These are phyloP conservation scores for Melanophora roralis DNA, from an alignment of 2,888 invertebrate genomes.

Conservation along the genomic window DNA sequence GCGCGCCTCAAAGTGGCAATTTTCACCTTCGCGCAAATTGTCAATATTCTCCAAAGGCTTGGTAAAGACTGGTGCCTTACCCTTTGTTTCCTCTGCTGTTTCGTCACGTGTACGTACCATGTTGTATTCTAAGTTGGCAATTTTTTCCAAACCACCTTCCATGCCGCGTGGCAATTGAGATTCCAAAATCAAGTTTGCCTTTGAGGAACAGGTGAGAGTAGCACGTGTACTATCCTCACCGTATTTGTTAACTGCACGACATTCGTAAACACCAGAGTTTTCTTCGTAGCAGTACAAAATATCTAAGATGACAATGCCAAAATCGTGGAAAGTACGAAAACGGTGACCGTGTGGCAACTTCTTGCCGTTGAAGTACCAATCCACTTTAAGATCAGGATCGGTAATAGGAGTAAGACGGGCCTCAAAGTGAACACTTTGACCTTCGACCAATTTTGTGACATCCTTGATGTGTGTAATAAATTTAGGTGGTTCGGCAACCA, in stretches of 20 bases:
- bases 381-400: conserved; percentile 95
- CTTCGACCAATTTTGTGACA: conserved; percentile 91
- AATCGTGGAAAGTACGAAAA: conserved; percentile 98
- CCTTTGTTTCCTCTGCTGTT: conserved; percentile 84
- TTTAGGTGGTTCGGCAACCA: conserved; percentile 89
- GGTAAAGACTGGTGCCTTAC: conserved; percentile 93
- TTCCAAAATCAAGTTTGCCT: conserved; percentile 92
- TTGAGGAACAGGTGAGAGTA: conserved; percentile 90
- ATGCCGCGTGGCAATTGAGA: conserved; percentile 95
- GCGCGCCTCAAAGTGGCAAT: conserved; percentile 92
- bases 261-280: conserved; percentile 95
- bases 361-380: conserved; percentile 96
- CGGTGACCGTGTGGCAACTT: conserved; percentile 96
- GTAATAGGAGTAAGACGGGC: conserved; percentile 94
- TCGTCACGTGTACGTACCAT: conserved; percentile 87
- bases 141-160: conserved; percentile 96
- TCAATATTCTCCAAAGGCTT: conserved; percentile 92
- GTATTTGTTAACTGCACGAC: conserved; percentile 93
- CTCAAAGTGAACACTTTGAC: conserved; percentile 96
- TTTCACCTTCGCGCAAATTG: conserved; percentile 92
- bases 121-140: conserved; percentile 94
- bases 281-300: conserved; percentile 97
- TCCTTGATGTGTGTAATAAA: conserved; percentile 92
- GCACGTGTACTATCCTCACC: conserved; percentile 93
- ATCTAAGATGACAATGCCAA: conserved; percentile 96